Evolutionary conservation across 2,888 invertebrate species (phyloP).

Genomic region (Tupiocoris notatus): DNA sequence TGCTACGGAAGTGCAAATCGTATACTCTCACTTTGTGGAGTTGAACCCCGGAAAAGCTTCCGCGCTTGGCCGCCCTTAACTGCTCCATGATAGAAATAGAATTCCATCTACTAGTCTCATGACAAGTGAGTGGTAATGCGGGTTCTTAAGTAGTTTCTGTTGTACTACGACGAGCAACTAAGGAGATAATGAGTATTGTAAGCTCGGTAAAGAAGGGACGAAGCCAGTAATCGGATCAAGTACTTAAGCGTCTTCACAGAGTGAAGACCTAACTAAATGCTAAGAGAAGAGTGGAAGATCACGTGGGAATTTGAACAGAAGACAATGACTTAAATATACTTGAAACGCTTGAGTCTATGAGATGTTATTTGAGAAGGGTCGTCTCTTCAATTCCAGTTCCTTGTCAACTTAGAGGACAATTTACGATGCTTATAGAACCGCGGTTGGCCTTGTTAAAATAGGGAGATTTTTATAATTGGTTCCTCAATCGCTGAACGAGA

Average conservation of each 20-base stretch:
- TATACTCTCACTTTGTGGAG: no score
- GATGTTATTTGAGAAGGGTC: neutral
- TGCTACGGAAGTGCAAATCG: no score
- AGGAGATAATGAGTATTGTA: slow-evolving; percentile 7
- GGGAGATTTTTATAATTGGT: no score
- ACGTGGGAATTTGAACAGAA: neutral
- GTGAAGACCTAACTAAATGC: neutral
- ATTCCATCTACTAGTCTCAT: no score
- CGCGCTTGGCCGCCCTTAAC: no score
- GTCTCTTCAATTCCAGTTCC: neutral
- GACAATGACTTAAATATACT: neutral
- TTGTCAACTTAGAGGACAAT: neutral
- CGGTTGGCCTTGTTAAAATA: no score
- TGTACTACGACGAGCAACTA: neutral
- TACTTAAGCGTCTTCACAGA: slow-evolving; percentile 1
- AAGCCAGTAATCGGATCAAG: slow-evolving; percentile 3
- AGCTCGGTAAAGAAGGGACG: neutral
- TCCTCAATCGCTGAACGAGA: neutral
- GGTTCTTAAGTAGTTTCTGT: slow-evolving; percentile 1
- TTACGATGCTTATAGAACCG: no score
- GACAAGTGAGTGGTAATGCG: neutral
- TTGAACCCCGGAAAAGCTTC: no score
- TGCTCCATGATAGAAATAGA: no score
- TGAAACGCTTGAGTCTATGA: neutral
- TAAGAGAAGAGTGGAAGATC: neutral